Base-by-base conservation (phyloP, 2,113 vertebrate species). In the Thalassarche chlororhynchos region DNA sequence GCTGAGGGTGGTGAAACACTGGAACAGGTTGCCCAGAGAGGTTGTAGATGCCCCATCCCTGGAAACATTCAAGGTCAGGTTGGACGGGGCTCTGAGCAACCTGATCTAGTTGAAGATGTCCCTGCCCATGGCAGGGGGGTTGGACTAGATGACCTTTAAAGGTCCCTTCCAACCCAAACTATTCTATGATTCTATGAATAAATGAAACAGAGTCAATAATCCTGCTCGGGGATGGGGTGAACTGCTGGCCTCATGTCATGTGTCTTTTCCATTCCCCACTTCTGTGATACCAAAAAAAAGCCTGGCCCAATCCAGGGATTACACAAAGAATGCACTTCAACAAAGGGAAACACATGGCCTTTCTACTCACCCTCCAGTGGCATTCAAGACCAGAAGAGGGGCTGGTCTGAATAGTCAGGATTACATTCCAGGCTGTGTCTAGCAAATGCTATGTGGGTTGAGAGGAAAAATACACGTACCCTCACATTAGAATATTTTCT, bases 261-360 rank as follows among this genome's bases (percentile, higher is more conserved):
- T 90, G 87, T 74, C 93, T 80, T 92, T 94, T 74, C 87, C 89
- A 93, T 85, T 93, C 74, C 80, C n/a, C 61, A 70, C 78, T 95
- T 76, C 54, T 85, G 66, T 83, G 70, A 79, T 61, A 38, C 78
- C 58, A 70, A 84, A 96, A 96, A 93, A 92, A 78, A 66, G 76
- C 49, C 84, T 93, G 89, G 87, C 77, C 86, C 88, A 78, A 77
- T 93, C 91, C 89, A 49, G 66, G 95, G 96, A 92, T 97, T 97
- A 97, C 81, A 82, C 2, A 4, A 95, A 96, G 89, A 97, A 97
- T 97, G 89, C 2, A 2, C 40, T 90, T 79, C 71, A 83, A 97
- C 97, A 97, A 97, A 97, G 87, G 54, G 85, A 96, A 94, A 58
- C 1, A 4, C 92, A 58, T 70, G 90, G 92, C 88, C 92, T 95